Percentiles rank a stretch among this genome's conserved stretches.
These are phyloP conservation scores for Ammodytes marinus DNA, from an alignment of 2,113 vertebrate species.

Conservation along the genomic window DNA sequence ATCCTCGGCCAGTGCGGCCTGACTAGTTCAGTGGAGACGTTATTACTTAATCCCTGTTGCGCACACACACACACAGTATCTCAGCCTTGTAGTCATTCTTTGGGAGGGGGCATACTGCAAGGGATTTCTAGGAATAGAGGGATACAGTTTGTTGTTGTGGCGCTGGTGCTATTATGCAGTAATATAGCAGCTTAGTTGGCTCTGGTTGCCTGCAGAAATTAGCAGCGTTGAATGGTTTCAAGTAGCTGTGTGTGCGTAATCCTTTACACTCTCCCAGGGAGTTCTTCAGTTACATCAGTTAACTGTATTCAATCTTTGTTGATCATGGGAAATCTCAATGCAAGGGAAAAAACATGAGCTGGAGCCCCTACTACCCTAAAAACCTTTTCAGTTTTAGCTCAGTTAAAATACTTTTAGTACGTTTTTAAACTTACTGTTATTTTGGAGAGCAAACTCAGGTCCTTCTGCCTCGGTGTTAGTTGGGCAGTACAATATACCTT, in stretches of 20 bases:
- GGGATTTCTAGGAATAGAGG: constrained; percentile 23
- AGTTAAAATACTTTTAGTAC: not conserved
- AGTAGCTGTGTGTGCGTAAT: not conserved
- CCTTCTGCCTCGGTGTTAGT: not conserved
- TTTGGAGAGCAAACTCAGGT: not conserved
- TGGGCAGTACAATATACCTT: not conserved
- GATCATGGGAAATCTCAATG: constrained; percentile 10
- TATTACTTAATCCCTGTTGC: constrained; percentile 52
- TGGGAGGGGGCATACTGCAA: not conserved
- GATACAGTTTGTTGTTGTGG: not conserved
- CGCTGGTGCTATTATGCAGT: not conserved
- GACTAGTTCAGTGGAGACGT: constrained; percentile 11
- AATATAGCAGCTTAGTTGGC: not conserved
- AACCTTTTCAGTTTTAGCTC: not conserved
- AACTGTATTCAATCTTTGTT: not conserved
- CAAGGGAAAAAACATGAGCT: not conserved
- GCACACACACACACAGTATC: not conserved
- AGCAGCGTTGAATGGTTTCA: not conserved
- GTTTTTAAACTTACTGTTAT: not conserved
- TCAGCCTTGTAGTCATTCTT: constrained; percentile 42
- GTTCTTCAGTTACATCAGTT: constrained; percentile 15
- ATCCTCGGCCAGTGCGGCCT: constrained; percentile 3
- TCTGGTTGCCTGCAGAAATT: not conserved
- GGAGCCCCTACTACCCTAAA: not conserved
- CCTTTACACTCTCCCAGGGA: constrained; percentile 10